Evolutionary conservation across 1,140 invertebrate species (phyloP), one percentile per base, ranked within the genome.

Genomic region (Lutraria rhynchaena): DNA sequence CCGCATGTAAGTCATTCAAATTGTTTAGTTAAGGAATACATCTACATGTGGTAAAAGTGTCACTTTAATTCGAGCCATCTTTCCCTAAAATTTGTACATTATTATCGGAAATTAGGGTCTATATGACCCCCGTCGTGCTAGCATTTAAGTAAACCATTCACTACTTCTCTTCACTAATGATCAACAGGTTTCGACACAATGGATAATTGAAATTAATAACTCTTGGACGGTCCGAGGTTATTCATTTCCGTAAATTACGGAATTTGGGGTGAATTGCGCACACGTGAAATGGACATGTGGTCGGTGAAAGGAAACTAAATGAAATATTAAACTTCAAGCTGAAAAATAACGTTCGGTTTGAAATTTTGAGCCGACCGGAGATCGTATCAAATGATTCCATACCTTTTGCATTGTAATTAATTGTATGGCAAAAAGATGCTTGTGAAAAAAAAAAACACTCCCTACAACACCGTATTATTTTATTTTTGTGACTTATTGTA

Each of bases 121-220:
- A 55, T 55, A 55, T 55, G 69, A 29, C 51, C 60, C 60, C 58
- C 35, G 57, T 46, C 35, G 57, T 29, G 74, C 60, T 31, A 51
- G 63, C 65, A 60, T 63, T 77, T 44, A 33, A n/a, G 44, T 33
- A 65, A 77, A 44, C 41, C 24, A 24, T 57, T 77, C 60, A 51
- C 41, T 29, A 65, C 1, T 35, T 65, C 61, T 7, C n/a, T n/a
- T 35, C 31, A 55, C 44, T 27, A 51, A 51, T 51, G 60, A 19
- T 5, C 41, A 77, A 58, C 74, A 63, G 44, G 58, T 58, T 46
- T 57, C 27, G 13, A 24, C 31, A 65, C 74, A 65, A 63, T 60
- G 41, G 37, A 58, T 77, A 77, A 77, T 65, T 46, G 60, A 77
- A 77, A 77, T 77, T 77, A 77, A 77, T 77, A 77, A 60, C 74